Conservation (phyloP, 2,797 vertebrate species). For the Lophotriccus pileatus region DNA sequence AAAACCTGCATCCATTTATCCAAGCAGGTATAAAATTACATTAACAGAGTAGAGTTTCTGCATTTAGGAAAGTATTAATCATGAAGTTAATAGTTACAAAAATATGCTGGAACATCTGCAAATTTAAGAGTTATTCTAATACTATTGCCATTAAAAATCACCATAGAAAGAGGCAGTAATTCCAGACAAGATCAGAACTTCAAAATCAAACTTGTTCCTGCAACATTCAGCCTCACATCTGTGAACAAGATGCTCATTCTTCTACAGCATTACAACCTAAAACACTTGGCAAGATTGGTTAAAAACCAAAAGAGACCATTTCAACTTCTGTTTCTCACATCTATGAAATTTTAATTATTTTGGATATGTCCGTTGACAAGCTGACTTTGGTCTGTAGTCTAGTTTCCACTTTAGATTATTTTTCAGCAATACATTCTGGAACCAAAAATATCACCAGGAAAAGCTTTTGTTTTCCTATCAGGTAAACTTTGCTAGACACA, state of each 20-base stretch:
- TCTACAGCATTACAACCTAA: neutral
- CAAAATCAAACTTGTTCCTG: neutral
- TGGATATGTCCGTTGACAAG: rapidly evolving
- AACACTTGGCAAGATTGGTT: neutral
- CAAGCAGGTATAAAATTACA: neutral
- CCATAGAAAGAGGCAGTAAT: neutral
- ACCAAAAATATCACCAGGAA: neutral
- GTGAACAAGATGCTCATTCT: neutral
- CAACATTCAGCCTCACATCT: neutral
- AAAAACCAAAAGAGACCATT: neutral
- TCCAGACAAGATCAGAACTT: neutral
- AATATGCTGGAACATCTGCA: neutral
- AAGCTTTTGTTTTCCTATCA: neutral
- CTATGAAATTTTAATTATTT: neutral
- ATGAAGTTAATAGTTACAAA: neutral
- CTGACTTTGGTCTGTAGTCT: neutral
- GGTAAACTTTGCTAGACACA: neutral
- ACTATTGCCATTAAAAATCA: neutral
- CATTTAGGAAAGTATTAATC: neutral
- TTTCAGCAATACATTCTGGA: neutral
- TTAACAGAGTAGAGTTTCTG: neutral
- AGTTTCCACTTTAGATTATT: neutral
- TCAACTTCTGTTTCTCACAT: neutral
- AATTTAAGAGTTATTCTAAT: neutral
- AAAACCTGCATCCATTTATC: neutral